Percentiles rank a stretch among this genome's conserved stretches.
These are phyloP conservation scores for Anser brachyrhynchus DNA, from an alignment of 2,113 vertebrate genomes.

Conservation along the genomic window DNA sequence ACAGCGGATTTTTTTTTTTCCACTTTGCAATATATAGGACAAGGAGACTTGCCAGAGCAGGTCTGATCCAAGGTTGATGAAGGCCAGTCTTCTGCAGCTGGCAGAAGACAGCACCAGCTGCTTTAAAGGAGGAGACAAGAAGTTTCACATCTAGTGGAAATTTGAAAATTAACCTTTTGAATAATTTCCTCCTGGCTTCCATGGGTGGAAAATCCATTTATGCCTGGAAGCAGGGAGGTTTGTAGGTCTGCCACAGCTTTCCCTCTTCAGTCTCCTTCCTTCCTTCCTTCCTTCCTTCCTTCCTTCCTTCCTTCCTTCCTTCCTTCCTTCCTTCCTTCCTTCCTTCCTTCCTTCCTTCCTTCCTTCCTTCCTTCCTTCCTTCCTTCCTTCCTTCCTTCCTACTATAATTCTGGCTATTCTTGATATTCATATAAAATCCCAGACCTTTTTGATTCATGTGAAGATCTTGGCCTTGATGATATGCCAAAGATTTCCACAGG, in stretches of 20 bases:
- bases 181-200: conserved; percentile 10
- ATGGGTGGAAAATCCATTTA: not conserved
- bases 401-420: not conserved
- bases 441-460: not conserved
- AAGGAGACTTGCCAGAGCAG: not conserved
- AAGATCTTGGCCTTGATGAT: not conserved
- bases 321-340: too few species aligned
- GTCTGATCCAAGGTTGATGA: conserved; percentile 33
- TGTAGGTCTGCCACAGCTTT: not conserved
- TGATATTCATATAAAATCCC: not conserved
- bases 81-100: conserved; percentile 31
- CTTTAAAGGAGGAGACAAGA: conserved; percentile 21
- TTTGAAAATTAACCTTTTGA: conserved; percentile 53
- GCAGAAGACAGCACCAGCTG: conserved; percentile 44
- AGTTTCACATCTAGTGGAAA: conserved; percentile 22
- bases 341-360: too few species aligned
- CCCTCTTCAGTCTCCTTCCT: not conserved
- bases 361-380: too few species aligned
- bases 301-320: too few species aligned
- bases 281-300: not conserved
- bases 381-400: not conserved
- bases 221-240: not conserved
- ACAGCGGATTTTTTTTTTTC: not conserved
- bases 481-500: not conserved
- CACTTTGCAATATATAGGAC: not conserved